Evolutionary conservation across 2,797 vertebrate genomes (phyloP), one percentile per base, ranked within the genome.

Genomic region (Morus bassanus): DNA sequence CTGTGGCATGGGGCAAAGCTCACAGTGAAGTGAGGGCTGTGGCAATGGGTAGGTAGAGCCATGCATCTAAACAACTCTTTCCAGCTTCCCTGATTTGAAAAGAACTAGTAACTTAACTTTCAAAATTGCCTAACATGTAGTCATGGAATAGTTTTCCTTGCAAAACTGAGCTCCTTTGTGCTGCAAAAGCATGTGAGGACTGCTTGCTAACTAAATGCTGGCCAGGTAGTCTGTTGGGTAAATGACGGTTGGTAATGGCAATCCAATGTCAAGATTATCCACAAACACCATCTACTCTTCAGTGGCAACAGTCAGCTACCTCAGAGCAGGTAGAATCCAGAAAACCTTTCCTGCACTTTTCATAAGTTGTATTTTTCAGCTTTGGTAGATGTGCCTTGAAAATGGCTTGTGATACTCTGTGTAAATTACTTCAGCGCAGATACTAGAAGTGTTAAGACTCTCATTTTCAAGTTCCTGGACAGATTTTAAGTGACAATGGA

Each of bases 401-500:
- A 95, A 91, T 21, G 50, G 14, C 30, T 92, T 88, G 84, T 21
- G 35, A n/a, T 65, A 27, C n/a, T 75, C 24, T 0, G 19, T 80
- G 78, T 41, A 87, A 91, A 96, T 95, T 93, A 77, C 69, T 91
- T 85, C 48, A 84, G 50, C 15, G 5, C 65, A 72, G 88, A 89
- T 11, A 57, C 45, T 75, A 21, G 37, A 91, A 93, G 94, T 69
- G 87, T 83, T 88, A 95, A 94, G 43, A 48, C 14, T 84, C 89
- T 95, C 0, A 39, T 95, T 96, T 92, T 81, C 93, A 83, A 75
- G 87, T 89, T 95, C 37, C 61, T 88, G 54, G 54, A 73, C 59
- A 93, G 65, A 93, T 92, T 83, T 43, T 68, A 92, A 88, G 87
- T 93, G 95, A 92, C 95, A 92, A 53, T 45, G 39, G 72, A 89